These are phyloP conservation scores for Nomada flava DNA, from an alignment of 2,888 invertebrate genomes.

Conservation along the genomic window DNA sequence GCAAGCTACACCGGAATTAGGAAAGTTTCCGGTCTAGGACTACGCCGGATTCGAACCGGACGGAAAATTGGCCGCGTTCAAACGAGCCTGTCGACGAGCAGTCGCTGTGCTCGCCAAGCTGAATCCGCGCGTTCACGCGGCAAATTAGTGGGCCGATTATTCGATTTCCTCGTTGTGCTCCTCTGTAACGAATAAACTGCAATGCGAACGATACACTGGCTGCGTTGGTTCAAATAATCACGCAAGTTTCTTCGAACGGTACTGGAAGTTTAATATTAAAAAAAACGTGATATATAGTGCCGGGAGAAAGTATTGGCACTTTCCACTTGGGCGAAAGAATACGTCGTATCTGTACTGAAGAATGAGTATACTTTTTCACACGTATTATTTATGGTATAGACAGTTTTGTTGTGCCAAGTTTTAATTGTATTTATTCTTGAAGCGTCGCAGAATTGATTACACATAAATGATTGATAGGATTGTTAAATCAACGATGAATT, in stretches of 20 bases:
- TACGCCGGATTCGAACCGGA: conserved; percentile 20
- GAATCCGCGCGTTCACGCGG: background rate
- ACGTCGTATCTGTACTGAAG: too few species aligned
- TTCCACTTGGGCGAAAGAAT: too few species aligned
- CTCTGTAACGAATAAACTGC: background rate
- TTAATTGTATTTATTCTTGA: too few species aligned
- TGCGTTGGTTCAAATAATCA: background rate
- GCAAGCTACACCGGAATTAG: conserved; percentile 30
- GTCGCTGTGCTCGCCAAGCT: background rate
- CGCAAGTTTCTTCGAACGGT: background rate
- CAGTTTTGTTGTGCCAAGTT: too few species aligned
- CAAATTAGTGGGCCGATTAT: conserved; percentile 12
- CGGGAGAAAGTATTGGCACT: too few species aligned
- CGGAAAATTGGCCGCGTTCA: conserved; percentile 27
- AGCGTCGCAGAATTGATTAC: too few species aligned
- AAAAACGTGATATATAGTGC: too few species aligned
- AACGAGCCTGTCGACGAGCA: background rate
- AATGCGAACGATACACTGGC: background rate
- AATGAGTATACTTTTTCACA: too few species aligned
- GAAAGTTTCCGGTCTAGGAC: conserved; percentile 35
- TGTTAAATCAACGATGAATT: too few species aligned
- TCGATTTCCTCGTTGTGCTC: background rate
- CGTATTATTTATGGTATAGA: too few species aligned
- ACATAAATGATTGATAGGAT: too few species aligned
- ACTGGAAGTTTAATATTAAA: too few species aligned